Conservation (phyloP, 2,888 invertebrate genomes). For the Anorthoa munda region DNA sequence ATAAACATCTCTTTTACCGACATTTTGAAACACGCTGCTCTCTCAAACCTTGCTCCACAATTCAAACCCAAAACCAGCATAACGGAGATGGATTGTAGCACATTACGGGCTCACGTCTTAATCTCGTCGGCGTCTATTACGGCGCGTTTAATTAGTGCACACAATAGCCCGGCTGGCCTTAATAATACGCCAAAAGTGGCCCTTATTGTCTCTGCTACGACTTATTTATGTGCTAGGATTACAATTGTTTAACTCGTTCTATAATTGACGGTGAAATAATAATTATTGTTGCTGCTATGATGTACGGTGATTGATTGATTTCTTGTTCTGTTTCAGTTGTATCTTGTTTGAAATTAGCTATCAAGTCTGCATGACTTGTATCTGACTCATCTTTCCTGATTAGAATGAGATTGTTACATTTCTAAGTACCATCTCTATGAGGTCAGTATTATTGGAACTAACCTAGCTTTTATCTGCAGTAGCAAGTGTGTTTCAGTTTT, state of each 20-base stretch:
- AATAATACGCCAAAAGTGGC: slow-evolving; percentile 69
- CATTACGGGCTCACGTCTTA: slow-evolving; percentile 87
- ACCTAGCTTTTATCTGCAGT: slow-evolving; percentile 1
- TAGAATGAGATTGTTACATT: slow-evolving; percentile 13
- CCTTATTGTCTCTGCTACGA: slow-evolving; percentile 57
- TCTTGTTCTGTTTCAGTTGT: slow-evolving; percentile 25
- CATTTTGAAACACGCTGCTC: slow-evolving; percentile 26
- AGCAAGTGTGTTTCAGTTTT: not conserved
- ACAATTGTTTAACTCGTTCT: slow-evolving; percentile 48
- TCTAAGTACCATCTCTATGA: slow-evolving; percentile 10
- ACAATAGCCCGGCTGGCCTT: slow-evolving; percentile 82
- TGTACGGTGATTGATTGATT: slow-evolving; percentile 49
- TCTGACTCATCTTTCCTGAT: slow-evolving; percentile 21
- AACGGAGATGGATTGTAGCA: slow-evolving; percentile 86
- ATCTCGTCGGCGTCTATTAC: slow-evolving; percentile 85
- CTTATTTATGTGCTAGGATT: slow-evolving; percentile 51
- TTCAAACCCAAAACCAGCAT: slow-evolving; percentile 71
- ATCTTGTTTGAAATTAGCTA: slow-evolving; percentile 32
- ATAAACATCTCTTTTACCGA: no score
- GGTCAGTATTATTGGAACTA: slow-evolving; percentile 16
- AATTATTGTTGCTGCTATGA: slow-evolving; percentile 50
- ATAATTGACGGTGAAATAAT: slow-evolving; percentile 58
- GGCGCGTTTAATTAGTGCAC: slow-evolving; percentile 85
- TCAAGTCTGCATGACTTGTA: slow-evolving; percentile 2
- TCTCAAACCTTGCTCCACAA: slow-evolving; percentile 68